A percentile compares a stretch with the other conserved stretches of the same genome.
Conservation (phyloP, 30 jellyfish, hydroid and myxozoan species). For the Catostylus mosaicus region DNA sequence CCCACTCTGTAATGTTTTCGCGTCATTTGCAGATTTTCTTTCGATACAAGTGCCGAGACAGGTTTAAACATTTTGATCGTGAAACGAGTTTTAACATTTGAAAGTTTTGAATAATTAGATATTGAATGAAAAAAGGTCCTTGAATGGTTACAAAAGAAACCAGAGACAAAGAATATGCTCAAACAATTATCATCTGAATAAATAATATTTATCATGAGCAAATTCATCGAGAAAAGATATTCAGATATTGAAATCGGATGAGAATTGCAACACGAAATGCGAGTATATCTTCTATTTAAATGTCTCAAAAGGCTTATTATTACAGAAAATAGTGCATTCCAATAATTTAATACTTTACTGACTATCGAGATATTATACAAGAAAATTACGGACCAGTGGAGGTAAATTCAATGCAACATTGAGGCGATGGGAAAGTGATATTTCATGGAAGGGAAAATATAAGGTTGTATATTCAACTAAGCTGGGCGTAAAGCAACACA, state of each 20-base stretch:
- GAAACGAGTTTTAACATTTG: too few species aligned
- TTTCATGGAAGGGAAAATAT: neutral
- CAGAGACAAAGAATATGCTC: neutral
- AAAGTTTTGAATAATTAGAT: too few species aligned
- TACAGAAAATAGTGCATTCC: conserved; percentile 23
- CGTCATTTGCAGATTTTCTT: too few species aligned
- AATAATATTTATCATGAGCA: neutral
- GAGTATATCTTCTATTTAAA: neutral
- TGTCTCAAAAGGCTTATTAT: neutral
- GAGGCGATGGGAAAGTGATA: too few species aligned
- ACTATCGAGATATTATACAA: neutral
- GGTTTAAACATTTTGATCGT: too few species aligned
- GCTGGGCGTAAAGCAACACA: neutral
- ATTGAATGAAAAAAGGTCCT: too few species aligned
- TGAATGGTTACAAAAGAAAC: too few species aligned
- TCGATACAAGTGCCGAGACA: too few species aligned
- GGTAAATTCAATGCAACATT: too few species aligned
- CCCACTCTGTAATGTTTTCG: too few species aligned
- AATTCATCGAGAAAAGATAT: neutral
- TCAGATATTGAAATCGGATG: neutral
- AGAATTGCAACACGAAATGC: conserved; percentile 3
- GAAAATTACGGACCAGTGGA: too few species aligned
- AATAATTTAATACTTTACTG: neutral
- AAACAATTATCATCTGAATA: neutral
- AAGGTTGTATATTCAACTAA: neutral